phyloP scores from a whole-genome alignment of 2,888 invertebrate genomes.

The Altica lythri region DNA sequence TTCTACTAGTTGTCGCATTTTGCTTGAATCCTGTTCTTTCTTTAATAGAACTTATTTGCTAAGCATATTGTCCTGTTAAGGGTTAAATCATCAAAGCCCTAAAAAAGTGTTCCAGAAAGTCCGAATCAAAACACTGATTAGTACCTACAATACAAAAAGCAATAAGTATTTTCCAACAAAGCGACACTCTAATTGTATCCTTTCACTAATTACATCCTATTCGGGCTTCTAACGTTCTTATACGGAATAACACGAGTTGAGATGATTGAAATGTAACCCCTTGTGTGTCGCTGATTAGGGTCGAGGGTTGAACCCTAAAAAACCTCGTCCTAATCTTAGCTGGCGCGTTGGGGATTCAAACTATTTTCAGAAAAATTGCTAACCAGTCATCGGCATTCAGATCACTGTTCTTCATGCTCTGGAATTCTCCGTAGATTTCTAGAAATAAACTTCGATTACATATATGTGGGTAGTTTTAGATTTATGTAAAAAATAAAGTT shows the following conservation, averaged over 20 bases:
- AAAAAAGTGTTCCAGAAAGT: too few species aligned
- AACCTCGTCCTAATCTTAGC: slow-evolving; percentile 11
- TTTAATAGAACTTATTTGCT: too few species aligned
- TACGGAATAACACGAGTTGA: slow-evolving; percentile 7
- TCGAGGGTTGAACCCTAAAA: slow-evolving; percentile 12
- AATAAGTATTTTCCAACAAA: not conserved
- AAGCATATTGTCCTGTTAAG: too few species aligned
- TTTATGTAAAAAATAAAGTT: too few species aligned
- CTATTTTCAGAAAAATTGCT: slow-evolving; percentile 23
- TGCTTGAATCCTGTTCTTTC: too few species aligned
- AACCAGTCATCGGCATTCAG: slow-evolving; percentile 21
- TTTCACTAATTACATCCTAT: slow-evolving; percentile 13
- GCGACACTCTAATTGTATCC: slow-evolving; percentile 1
- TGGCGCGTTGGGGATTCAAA: slow-evolving; percentile 17
- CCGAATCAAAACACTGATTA: too few species aligned
- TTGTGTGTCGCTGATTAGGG: slow-evolving; percentile 22
- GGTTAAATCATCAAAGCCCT: too few species aligned
- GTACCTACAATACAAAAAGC: not conserved
- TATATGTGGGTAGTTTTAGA: too few species aligned
- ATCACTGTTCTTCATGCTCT: slow-evolving; percentile 3
- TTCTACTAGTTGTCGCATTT: too few species aligned
- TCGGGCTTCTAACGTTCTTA: slow-evolving; percentile 2
- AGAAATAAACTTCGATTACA: slow-evolving; percentile 7
- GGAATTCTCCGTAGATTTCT: slow-evolving; percentile 13
- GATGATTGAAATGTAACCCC: slow-evolving; percentile 21